A percentile compares a stretch with the other conserved stretches of the same genome.
Conservation (phyloP, 2,888 invertebrate species). For the Spisula subtruncata region DNA sequence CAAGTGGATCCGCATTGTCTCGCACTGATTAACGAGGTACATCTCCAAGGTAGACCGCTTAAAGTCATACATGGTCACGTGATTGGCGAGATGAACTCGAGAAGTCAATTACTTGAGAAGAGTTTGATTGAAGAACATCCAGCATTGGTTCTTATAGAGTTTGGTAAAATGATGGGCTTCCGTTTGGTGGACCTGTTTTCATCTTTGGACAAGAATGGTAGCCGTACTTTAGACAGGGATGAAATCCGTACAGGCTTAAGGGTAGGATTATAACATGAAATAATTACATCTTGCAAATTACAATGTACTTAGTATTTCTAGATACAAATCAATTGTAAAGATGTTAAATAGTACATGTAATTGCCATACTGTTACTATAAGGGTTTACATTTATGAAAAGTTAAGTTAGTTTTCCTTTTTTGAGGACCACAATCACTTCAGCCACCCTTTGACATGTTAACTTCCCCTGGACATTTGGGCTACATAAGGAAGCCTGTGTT, state of each 20-base stretch:
- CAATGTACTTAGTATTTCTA: too few species aligned
- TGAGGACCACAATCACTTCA: too few species aligned
- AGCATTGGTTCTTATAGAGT: conserved; percentile 78
- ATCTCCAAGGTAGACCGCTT: conserved; percentile 69
- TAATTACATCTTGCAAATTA: too few species aligned
- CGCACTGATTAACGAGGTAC: conserved; percentile 69
- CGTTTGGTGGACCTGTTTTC: conserved; percentile 81
- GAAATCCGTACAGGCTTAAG: conserved; percentile 80
- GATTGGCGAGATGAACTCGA: conserved; percentile 69
- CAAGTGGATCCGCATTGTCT: conserved; percentile 77
- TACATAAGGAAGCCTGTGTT: too few species aligned
- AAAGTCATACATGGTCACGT: conserved; percentile 77
- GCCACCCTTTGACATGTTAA: too few species aligned
- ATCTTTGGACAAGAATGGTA: conserved; percentile 81
- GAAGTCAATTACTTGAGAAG: conserved; percentile 72
- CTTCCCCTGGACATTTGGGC: too few species aligned
- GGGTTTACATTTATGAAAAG: too few species aligned
- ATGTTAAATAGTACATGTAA: too few species aligned
- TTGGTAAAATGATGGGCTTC: conserved; percentile 77
- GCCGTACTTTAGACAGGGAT: conserved; percentile 76
- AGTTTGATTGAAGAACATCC: conserved; percentile 78
- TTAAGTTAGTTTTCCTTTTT: too few species aligned
- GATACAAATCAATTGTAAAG: too few species aligned
- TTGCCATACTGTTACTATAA: too few species aligned
- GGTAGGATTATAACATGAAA: conserved; percentile 63